A percentile compares a stretch with the other conserved stretches of the same genome.
Conservation (phyloP, 2,888 invertebrate genomes). For the Agonopterix arenella region DNA sequence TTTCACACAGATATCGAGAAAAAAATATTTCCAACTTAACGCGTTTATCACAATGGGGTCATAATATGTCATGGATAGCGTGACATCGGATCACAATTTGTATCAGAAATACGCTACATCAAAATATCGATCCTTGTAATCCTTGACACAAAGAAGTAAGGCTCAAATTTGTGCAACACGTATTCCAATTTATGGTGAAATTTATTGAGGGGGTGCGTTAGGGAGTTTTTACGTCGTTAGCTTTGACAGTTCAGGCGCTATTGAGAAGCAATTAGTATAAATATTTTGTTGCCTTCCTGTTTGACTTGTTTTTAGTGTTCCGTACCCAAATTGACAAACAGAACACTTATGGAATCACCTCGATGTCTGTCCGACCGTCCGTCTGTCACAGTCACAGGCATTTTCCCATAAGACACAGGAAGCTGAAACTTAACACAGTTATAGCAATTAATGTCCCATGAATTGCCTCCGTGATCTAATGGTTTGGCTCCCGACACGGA, state of each 20-base stretch:
- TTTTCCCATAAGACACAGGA: too few species aligned
- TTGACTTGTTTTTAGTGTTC: neutral
- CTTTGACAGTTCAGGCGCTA: constrained; percentile 1
- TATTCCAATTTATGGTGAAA: neutral
- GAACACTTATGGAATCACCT: too few species aligned
- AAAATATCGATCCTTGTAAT: neutral
- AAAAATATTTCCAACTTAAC: neutral
- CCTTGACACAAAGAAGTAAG: neutral
- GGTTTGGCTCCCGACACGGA: too few species aligned
- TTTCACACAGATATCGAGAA: neutral
- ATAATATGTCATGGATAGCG: constrained; percentile 1
- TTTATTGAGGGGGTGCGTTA: neutral
- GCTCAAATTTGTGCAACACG: neutral
- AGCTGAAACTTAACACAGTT: too few species aligned
- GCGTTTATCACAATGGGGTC: neutral
- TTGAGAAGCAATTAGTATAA: constrained; percentile 1
- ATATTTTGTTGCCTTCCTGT: neutral
- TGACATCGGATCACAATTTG: constrained; percentile 1
- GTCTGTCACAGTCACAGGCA: too few species aligned
- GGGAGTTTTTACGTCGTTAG: constrained; percentile 1
- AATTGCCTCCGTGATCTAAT: too few species aligned
- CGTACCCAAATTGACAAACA: too few species aligned
- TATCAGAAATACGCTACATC: neutral
- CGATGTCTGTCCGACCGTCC: too few species aligned
- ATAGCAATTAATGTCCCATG: too few species aligned